Conservation (phyloP, 1,140 invertebrate species). For the Ruditapes philippinarum region DNA sequence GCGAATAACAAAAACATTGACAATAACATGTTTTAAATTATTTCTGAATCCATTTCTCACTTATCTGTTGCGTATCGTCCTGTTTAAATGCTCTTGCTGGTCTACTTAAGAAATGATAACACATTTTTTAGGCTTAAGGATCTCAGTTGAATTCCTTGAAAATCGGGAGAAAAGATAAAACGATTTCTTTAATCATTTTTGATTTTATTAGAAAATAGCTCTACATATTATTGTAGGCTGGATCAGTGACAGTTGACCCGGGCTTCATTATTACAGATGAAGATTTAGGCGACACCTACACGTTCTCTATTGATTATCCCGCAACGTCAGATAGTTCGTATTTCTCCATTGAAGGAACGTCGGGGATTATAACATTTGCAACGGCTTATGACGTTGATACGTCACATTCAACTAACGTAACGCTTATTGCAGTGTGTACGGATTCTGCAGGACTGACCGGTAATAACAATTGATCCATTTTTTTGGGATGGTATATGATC, state of each 20-base stretch:
- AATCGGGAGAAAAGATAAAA: too few species aligned
- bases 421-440: slow-evolving; percentile 20
- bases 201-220: too few species aligned
- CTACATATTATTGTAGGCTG: slow-evolving; percentile 17
- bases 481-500: too few species aligned
- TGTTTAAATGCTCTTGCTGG: too few species aligned
- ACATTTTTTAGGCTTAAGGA: too few species aligned
- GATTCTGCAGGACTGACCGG: background rate
- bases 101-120: too few species aligned
- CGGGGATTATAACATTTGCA: slow-evolving; percentile 26
- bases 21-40: too few species aligned
- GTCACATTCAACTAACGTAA: background rate
- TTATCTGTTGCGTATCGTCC: too few species aligned
- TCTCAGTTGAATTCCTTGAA: too few species aligned
- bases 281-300: slow-evolving; percentile 37
- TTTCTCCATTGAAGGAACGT: slow-evolving; percentile 9
- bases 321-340: background rate
- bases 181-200: too few species aligned
- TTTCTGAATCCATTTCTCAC: too few species aligned
- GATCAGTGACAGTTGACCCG: background rate
- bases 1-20: too few species aligned
- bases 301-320: slow-evolving; percentile 1
- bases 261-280: slow-evolving; percentile 24
- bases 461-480: background rate
- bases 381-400: slow-evolving; percentile 44